phyloP scores from a whole-genome alignment of 2,113 vertebrate genomes.

The Muntiacus reevesi region DNA sequence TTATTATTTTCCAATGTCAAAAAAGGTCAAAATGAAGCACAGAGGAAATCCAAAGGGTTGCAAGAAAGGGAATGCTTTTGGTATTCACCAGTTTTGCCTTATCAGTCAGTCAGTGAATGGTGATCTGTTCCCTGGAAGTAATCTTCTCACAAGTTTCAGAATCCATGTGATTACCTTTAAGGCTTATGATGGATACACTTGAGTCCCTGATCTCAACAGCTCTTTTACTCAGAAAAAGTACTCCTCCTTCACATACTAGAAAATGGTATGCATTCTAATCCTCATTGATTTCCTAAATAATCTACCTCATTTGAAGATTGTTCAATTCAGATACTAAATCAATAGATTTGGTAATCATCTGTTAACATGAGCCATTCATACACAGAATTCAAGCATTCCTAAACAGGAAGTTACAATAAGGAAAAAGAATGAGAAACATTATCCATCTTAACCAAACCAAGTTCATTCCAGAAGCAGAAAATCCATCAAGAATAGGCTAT shows the following conservation, averaged over 20 bases:
- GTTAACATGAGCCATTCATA: neutral
- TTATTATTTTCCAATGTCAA: neutral
- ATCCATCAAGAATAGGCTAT: neutral
- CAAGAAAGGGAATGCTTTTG: neutral
- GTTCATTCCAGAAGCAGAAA: neutral
- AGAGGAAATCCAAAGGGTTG: neutral
- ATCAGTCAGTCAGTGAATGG: neutral
- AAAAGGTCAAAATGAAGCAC: neutral
- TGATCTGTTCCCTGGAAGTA: neutral
- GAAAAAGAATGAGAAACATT: neutral
- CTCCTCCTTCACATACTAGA: neutral
- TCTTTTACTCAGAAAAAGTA: neutral
- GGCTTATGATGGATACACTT: neutral
- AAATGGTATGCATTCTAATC: neutral
- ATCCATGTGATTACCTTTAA: neutral
- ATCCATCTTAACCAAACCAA: neutral
- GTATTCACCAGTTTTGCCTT: neutral
- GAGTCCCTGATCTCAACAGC: neutral
- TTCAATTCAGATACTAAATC: slow-evolving; percentile 1
- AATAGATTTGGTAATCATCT: neutral
- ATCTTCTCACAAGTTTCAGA: neutral
- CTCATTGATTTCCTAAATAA: neutral
- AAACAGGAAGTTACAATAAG: neutral
- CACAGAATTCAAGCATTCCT: neutral
- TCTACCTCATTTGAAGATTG: neutral